Percentiles rank a stretch among this genome's conserved stretches.
Evolutionary conservation across 2,113 vertebrate genomes (phyloP).

Genomic region (Sceloporus undulatus): DNA sequence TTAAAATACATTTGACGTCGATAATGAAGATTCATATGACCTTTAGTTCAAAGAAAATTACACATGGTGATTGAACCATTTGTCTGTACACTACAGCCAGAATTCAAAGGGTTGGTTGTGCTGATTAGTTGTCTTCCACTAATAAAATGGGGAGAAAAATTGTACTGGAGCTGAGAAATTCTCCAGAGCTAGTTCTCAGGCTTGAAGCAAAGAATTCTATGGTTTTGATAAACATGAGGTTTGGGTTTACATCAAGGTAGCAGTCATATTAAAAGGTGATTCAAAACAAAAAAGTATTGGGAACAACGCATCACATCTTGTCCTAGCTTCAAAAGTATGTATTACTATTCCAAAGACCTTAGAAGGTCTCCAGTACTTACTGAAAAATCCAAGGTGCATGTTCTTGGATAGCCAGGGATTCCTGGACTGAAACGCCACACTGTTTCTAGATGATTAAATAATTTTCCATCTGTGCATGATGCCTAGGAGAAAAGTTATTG

Average conservation of each 20-base stretch:
- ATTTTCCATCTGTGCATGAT: conserved; percentile 91
- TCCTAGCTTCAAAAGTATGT: not conserved
- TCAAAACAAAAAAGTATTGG: too few relatives aligned
- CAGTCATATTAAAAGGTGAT: not conserved
- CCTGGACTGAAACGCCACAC: conserved; percentile 96
- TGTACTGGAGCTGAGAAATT: too few relatives aligned
- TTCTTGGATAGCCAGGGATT: conserved; percentile 93
- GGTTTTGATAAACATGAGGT: too few relatives aligned
- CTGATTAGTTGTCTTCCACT: not conserved
- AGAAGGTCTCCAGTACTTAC: conserved; percentile 78
- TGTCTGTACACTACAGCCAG: too few relatives aligned
- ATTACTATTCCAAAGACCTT: conserved; percentile 12
- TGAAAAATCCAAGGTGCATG: conserved; percentile 94
- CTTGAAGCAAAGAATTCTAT: too few relatives aligned
- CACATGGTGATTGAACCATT: too few relatives aligned
- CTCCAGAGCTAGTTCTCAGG: too few relatives aligned
- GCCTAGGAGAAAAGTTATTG: conserved; percentile 71
- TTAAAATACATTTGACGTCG: fast-evolving
- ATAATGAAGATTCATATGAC: not conserved
- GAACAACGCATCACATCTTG: not conserved
- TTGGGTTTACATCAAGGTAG: not conserved
- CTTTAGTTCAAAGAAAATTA: not conserved
- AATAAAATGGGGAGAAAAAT: not conserved
- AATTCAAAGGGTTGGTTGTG: too few relatives aligned
- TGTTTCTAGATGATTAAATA: conserved; percentile 95